phyloP scores from a whole-genome alignment of 2,113 vertebrate genomes.

The Triplophysa dalaica region DNA sequence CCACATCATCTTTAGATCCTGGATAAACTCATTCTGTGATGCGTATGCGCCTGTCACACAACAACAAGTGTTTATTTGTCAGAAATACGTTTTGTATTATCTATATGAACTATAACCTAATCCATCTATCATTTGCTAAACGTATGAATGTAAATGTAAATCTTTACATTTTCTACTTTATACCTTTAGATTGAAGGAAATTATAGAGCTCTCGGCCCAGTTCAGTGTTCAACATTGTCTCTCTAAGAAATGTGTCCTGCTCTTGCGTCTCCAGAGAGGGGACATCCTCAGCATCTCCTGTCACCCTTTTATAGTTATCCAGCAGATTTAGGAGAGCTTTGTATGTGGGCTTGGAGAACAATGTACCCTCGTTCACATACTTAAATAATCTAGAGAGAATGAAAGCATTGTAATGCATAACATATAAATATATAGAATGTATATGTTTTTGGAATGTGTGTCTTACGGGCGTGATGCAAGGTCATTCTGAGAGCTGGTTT shows the following conservation, averaged over 20 bases:
- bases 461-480: constrained; percentile 77
- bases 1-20: constrained; percentile 92
- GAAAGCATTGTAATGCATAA: not conserved
- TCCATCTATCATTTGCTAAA: too few relatives aligned
- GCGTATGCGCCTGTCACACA: constrained; percentile 73
- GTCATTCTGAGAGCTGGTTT: constrained; percentile 72
- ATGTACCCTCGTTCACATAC: constrained; percentile 78
- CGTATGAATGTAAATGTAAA: not conserved
- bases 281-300: constrained; percentile 79
- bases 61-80: not conserved
- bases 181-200: constrained; percentile 84
- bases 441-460: not conserved
- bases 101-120: too few relatives aligned
- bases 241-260: constrained; percentile 81
- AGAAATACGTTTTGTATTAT: not conserved
- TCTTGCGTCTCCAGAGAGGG: constrained; percentile 78
- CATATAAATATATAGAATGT: not conserved
- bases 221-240: constrained; percentile 81
- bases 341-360: constrained; percentile 87
- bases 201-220: constrained; percentile 81
- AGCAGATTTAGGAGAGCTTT: constrained; percentile 81
- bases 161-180: constrained; percentile 25
- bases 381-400: constrained; percentile 77
- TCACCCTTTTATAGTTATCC: constrained; percentile 86
- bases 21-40: constrained; percentile 78